Base-by-base conservation (phyloP, 2,888 invertebrate species). In the Calameuta idolon region DNA sequence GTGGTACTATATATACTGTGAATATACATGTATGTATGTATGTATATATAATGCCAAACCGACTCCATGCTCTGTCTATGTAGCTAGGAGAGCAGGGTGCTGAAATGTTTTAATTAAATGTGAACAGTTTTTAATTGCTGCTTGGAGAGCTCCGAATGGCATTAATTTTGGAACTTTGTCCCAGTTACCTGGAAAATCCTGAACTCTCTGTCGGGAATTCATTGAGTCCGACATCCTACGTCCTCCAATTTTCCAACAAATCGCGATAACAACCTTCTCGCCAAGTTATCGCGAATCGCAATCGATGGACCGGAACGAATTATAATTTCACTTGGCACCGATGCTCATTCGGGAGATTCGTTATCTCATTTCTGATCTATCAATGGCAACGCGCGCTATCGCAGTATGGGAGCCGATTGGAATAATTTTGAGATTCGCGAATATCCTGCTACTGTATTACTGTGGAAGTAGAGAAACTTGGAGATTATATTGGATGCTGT, bases 101-200 rank as follows among this genome's bases (percentile, higher is more conserved):
- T 79, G 83, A 85, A 86, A 84, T 83, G 82, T 83, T 89, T 86
- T 87, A 87, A 88, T 88, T 86, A 87, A 87, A 86, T 87, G 84
- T 83, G 85, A 88, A 86, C 86, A 87, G 84, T 86, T 88, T 89
- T 88, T 86, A 86, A 88, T 88, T 86, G 85, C 83, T 76, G 81
- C 80, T 85, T 77, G 81, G 80, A 80, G 83, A 82, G 82, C 79
- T 78, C 76, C 80, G 83, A 83, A 83, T 82, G 79, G 80, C 82
- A 84, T 87, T 85, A 83, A 88, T 88, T 88, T 86, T 77, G 78
- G 80, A 82, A 81, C 83, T 85, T 85, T 84, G 86, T 82, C 84
- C 85, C 77, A 87, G 84, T 88, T 87, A 82, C 82, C 80, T 78
- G 81, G 76, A 78, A 81, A 85, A 86, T 82, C 77, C 79, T 34